These are phyloP conservation scores for Bovichtus variegatus DNA, from an alignment of 2,797 vertebrate genomes.

Conservation along the genomic window DNA sequence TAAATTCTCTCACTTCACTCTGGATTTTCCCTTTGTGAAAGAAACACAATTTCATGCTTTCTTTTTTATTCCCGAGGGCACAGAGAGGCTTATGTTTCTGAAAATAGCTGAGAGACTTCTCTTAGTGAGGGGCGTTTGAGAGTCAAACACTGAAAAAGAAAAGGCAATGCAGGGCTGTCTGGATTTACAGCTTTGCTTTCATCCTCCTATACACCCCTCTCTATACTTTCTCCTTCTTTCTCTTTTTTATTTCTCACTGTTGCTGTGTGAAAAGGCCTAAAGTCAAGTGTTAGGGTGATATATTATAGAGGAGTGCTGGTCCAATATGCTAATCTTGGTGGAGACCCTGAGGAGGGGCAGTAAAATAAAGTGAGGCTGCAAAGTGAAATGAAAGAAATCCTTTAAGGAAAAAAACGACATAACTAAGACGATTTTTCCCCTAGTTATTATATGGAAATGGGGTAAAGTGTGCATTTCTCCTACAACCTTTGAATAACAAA, in stretches of 20 bases:
- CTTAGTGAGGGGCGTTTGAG: slow-evolving; percentile 60
- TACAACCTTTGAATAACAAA: background rate
- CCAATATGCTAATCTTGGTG: slow-evolving; percentile 52
- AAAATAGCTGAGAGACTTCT: slow-evolving; percentile 72
- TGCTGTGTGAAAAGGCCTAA: slow-evolving; percentile 50
- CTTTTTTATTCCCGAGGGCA: slow-evolving; percentile 56
- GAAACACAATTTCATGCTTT: slow-evolving; percentile 70
- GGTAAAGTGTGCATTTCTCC: background rate
- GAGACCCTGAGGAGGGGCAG: slow-evolving; percentile 21
- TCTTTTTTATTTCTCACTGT: slow-evolving; percentile 34
- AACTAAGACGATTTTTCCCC: background rate
- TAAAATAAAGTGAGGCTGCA: background rate
- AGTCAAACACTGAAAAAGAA: slow-evolving; percentile 62
- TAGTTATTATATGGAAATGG: background rate
- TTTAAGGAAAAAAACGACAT: background rate
- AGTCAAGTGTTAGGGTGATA: slow-evolving; percentile 52
- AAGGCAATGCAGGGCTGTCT: slow-evolving; percentile 44
- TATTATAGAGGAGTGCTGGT: slow-evolving; percentile 36
- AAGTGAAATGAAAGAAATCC: background rate
- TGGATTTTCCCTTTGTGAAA: slow-evolving; percentile 63
- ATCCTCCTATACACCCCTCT: slow-evolving; percentile 56
- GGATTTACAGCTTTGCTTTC: slow-evolving; percentile 80
- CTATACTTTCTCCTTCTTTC: slow-evolving; percentile 23
- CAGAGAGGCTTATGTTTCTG: slow-evolving; percentile 70
- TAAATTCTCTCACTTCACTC: slow-evolving; percentile 45